Percentiles rank a stretch among this genome's conserved stretches.
These are phyloP conservation scores for Andrena bicolor DNA, from an alignment of 2,888 invertebrate genomes.

Conservation along the genomic window DNA sequence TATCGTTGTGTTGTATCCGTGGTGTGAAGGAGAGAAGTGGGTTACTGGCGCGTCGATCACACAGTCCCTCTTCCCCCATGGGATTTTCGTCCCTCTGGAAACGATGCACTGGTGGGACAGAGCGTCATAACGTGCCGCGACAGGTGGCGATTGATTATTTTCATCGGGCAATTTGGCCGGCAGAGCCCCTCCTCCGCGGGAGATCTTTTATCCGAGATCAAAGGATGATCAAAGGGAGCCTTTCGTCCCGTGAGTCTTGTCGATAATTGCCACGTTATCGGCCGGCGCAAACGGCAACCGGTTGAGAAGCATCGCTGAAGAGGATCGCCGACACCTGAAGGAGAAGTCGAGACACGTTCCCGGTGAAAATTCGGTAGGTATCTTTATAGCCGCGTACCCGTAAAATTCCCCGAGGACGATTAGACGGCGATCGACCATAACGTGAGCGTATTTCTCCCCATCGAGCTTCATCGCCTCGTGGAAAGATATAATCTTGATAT, in stretches of 20 bases:
- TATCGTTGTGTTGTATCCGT: conserved; percentile 69
- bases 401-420: conserved; percentile 39
- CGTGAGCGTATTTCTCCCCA: conserved; percentile 29
- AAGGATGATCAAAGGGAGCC: conserved; percentile 15
- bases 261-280: conserved; percentile 11
- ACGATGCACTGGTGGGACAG: conserved; percentile 32
- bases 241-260: background rate
- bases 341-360: background rate
- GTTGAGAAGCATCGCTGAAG: background rate
- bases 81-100: conserved; percentile 31
- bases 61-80: conserved; percentile 10
- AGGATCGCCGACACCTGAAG: background rate
- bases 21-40: conserved; percentile 68
- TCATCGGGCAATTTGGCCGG: conserved; percentile 31
- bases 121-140: conserved; percentile 32
- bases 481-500: conserved; percentile 40
- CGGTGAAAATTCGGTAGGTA: conserved; percentile 1
- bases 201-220: conserved; percentile 15
- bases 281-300: background rate
- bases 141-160: conserved; percentile 52
- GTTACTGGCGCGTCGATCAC: conserved; percentile 65
- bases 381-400: background rate
- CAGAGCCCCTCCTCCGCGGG: no score
- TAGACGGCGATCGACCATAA: conserved; percentile 50
- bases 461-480: conserved; percentile 19